A percentile compares a stretch with the other conserved stretches of the same genome.
Evolutionary conservation across 2,797 vertebrate genomes (phyloP).

Genomic region (Pagetopsis macropterus): DNA sequence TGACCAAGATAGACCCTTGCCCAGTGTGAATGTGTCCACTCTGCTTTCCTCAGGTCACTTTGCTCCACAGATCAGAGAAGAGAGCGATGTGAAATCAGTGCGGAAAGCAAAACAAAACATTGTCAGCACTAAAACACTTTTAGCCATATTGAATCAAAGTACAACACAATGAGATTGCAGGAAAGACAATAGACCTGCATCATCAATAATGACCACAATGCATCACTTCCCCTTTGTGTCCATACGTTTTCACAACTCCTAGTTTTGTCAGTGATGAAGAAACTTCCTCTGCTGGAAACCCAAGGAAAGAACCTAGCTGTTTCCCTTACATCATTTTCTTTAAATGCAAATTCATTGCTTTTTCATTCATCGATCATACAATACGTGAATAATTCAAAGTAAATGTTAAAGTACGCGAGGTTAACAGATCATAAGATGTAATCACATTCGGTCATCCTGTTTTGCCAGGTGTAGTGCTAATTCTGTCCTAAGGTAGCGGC

Average conservation of each 20-base stretch:
- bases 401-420: background rate
- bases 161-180: conserved; percentile 23
- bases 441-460: background rate
- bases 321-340: conserved; percentile 6
- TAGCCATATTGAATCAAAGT: conserved; percentile 13
- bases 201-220: conserved; percentile 50
- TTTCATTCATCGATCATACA: background rate
- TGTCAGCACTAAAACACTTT: conserved; percentile 11
- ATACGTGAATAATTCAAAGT: background rate
- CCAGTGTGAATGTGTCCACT: conserved; percentile 18
- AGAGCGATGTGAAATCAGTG: background rate
- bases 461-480: background rate
- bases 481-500: background rate
- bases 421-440: background rate
- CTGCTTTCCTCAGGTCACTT: conserved; percentile 6
- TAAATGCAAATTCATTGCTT: background rate
- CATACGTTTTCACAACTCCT: conserved; percentile 72
- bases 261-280: conserved; percentile 64
- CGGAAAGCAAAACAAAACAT: background rate
- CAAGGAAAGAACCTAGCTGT: conserved; percentile 33
- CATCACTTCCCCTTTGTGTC: conserved; percentile 67
- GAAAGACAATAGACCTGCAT: conserved; percentile 40
- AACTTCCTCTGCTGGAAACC: conserved; percentile 68
- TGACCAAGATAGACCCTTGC: conserved; percentile 32
- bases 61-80: conserved; percentile 3